phyloP scores from a whole-genome alignment of 92 coral and sea anemone genomes.

The Porites evermanni region DNA sequence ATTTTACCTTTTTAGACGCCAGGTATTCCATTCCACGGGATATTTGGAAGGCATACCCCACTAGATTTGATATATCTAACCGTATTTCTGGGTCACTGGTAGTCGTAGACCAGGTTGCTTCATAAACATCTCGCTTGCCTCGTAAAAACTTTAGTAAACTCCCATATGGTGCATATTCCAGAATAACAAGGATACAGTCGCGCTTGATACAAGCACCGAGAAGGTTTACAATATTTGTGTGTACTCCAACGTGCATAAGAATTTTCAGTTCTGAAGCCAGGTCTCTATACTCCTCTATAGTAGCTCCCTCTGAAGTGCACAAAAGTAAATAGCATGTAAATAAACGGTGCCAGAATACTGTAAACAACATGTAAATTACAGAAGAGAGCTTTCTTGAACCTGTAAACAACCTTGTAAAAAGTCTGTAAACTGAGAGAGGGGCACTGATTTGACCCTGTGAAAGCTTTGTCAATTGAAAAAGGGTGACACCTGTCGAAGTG shows the following conservation, averaged over 20 bases:
- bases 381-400: too few relatives aligned
- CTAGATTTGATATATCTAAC: constrained; percentile 71
- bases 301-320: constrained; percentile 57
- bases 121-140: constrained; percentile 75
- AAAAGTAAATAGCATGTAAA: too few relatives aligned
- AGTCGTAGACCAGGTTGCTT: constrained; percentile 79
- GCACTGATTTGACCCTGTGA: too few relatives aligned
- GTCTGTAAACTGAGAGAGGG: too few relatives aligned
- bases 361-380: too few relatives aligned
- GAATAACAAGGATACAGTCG: constrained; percentile 68
- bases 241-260: constrained; percentile 89
- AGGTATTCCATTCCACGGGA: constrained; percentile 87
- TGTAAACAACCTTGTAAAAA: too few relatives aligned
- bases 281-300: constrained; percentile 74
- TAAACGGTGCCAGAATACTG: too few relatives aligned
- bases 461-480: too few relatives aligned
- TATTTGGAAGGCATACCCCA: constrained; percentile 70
- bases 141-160: constrained; percentile 75
- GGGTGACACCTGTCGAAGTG: too few relatives aligned
- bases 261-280: constrained; percentile 87
- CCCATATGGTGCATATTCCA: constrained; percentile 90
- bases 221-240: constrained; percentile 79
- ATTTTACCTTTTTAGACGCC: constrained; percentile 79
- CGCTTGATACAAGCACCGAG: constrained; percentile 87
- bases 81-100: constrained; percentile 64